A percentile compares a stretch with the other conserved stretches of the same genome.
phyloP scores from a whole-genome alignment of 2,113 vertebrate species.

The Spheniscus mendiculus region DNA sequence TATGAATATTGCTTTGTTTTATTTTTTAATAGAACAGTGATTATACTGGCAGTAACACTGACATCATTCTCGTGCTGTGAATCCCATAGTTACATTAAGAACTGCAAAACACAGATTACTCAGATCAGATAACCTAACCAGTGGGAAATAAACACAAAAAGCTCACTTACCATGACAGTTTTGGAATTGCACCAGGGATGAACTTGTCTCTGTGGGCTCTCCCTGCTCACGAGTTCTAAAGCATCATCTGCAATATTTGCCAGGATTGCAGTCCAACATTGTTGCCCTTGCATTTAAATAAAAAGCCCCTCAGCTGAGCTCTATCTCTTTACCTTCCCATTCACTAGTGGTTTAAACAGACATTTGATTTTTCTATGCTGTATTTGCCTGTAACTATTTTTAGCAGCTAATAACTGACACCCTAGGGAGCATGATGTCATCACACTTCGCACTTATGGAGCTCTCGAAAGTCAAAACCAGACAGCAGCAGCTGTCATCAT shows the following conservation, averaged over 20 bases:
- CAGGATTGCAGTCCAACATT: neutral
- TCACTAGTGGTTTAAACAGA: slow-evolving; percentile 11
- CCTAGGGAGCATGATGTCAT: slow-evolving; percentile 61
- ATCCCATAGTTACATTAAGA: neutral
- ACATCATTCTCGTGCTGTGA: neutral
- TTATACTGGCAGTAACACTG: neutral
- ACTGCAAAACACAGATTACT: neutral
- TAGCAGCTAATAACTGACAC: slow-evolving; percentile 63
- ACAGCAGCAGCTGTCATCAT: slow-evolving; percentile 20
- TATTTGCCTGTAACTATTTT: slow-evolving; percentile 66
- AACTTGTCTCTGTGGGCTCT: neutral
- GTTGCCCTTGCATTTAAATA: neutral
- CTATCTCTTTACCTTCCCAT: neutral
- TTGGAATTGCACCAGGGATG: neutral
- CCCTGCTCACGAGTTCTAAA: neutral
- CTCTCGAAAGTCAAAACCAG: slow-evolving; percentile 27
- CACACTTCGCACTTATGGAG: neutral
- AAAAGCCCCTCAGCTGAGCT: neutral
- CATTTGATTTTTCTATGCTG: slow-evolving; percentile 56
- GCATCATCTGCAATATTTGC: neutral
- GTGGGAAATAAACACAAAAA: slow-evolving; percentile 28
- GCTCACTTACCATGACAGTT: slow-evolving; percentile 39
- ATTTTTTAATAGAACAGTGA: neutral
- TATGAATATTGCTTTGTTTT: neutral
- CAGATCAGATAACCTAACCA: neutral